Base-by-base conservation (phyloP, 2,888 invertebrate species). In the Callyntrura guangdongensis region DNA sequence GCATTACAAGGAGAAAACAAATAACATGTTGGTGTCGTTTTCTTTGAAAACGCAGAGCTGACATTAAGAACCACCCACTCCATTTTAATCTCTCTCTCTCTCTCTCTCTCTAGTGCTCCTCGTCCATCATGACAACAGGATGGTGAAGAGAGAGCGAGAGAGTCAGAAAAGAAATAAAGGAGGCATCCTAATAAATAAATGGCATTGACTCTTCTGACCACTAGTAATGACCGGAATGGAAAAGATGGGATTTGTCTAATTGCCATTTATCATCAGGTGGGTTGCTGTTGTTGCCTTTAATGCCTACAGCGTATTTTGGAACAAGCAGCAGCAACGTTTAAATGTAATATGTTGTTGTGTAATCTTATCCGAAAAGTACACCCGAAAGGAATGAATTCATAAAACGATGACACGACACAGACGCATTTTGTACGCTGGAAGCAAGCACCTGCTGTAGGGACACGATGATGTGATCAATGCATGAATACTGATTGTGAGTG, bases 181-280 rank as follows among this genome's bases (percentile, higher is more conserved):
- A 79, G 36, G 36, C 20, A 59, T 79, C 36, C 27, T 56, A 25
- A 79, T 59, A 79, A 79, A 79, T 79, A 79, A 79, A 79, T 59
- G 27, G 79, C 77, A 77, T 20, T 8, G 49, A 53, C 49, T 72
- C 47, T 47, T 72, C 47, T 45, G 20, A 17, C 74, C 49, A 74
- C 74, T 81, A 59, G 59, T 67, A 83, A 83, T 83, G 83, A 83
- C 83, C 49, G 79, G 79, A 59, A 81, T 81, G 79, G 79, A 81
- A 53, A 81, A 56, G 56, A 81, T 45, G 61, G 83, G 64, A 47
- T 83, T 83, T 83, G 83, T 83, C 69, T 69, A 85, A 72, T 85
- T 72, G 85, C 85, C 85, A 85, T 85, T 85, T 72, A 85, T 85
- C 85, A 85, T 85, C 69, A 85, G 72, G 49, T 84, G 79, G 56